A percentile compares a stretch with the other conserved stretches of the same genome.
These are phyloP conservation scores for Malurus melanocephalus DNA, from an alignment of 2,113 vertebrate species.

Conservation along the genomic window DNA sequence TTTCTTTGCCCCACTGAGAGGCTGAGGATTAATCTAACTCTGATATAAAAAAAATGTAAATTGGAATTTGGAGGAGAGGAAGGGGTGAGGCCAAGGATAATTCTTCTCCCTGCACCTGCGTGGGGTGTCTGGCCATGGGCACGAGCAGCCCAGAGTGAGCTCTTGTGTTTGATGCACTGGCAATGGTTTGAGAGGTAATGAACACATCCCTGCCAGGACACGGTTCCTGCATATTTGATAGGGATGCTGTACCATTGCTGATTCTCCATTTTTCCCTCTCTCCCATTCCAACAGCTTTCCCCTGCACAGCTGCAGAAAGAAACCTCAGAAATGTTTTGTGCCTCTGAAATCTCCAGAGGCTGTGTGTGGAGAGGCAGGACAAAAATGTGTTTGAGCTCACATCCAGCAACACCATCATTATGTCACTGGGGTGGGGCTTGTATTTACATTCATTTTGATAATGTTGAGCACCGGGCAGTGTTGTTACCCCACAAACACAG, in stretches of 20 bases:
- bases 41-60: background rate
- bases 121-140: background rate
- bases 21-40: background rate
- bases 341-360: background rate
- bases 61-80: background rate
- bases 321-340: background rate
- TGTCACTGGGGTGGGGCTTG: too few species aligned
- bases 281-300: background rate
- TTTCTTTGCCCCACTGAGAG: background rate
- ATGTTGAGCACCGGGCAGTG: rapidly evolving
- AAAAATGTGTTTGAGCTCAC: background rate
- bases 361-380: rapidly evolving
- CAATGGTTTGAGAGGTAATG: background rate
- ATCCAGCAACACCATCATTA: background rate
- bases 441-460: background rate
- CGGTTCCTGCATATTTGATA: conserved; percentile 36
- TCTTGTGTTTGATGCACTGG: background rate
- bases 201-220: background rate
- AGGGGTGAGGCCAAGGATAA: background rate
- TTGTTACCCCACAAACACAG: background rate
- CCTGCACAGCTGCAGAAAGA: conserved; percentile 1
- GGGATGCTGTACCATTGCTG: background rate
- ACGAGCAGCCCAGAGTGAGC: background rate
- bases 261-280: background rate
- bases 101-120: background rate